A percentile compares a stretch with the other conserved stretches of the same genome.
These are phyloP conservation scores for Nomada lathburiana DNA, from an alignment of 2,888 invertebrate genomes.

Conservation along the genomic window DNA sequence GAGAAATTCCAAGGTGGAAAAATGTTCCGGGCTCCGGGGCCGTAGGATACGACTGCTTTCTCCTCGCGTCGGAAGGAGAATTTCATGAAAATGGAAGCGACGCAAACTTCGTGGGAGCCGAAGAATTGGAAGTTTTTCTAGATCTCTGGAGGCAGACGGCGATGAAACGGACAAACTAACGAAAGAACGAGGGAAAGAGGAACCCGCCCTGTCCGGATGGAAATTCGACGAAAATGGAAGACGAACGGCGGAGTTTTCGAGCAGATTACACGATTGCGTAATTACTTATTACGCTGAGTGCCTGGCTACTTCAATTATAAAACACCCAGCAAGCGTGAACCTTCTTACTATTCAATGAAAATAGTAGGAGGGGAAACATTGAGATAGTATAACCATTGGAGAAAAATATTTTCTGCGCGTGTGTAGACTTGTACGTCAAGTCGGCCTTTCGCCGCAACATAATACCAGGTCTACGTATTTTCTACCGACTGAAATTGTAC, in stretches of 20 bases:
- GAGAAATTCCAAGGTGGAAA: conserved; percentile 40
- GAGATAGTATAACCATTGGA: not conserved
- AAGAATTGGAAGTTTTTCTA: conserved; percentile 51
- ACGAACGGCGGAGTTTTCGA: conserved; percentile 38
- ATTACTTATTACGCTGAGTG: conserved; percentile 61
- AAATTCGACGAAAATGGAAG: conserved; percentile 52
- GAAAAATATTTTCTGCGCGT: too few relatives aligned
- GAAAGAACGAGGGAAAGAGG: not conserved
- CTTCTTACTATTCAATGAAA: conserved; percentile 1
- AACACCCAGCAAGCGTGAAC: conserved; percentile 30
- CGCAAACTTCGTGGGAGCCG: conserved; percentile 52
- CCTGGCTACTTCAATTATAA: conserved; percentile 51
- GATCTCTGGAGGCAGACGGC: conserved; percentile 12
- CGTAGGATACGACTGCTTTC: conserved; percentile 45
- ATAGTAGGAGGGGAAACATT: not conserved
- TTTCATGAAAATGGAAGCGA: conserved; percentile 55
- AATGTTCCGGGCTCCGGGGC: conserved; percentile 26
- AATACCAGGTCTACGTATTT: too few relatives aligned
- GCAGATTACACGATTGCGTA: conserved; percentile 57
- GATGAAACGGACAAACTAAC: not conserved
- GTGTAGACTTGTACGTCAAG: too few relatives aligned
- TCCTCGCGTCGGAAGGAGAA: conserved; percentile 35
- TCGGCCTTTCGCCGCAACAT: too few relatives aligned
- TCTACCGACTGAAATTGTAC: not conserved
- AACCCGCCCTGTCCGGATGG: conserved; percentile 12